These are phyloP conservation scores for Bombus huntii DNA, from an alignment of 1,140 invertebrate genomes.

Conservation along the genomic window DNA sequence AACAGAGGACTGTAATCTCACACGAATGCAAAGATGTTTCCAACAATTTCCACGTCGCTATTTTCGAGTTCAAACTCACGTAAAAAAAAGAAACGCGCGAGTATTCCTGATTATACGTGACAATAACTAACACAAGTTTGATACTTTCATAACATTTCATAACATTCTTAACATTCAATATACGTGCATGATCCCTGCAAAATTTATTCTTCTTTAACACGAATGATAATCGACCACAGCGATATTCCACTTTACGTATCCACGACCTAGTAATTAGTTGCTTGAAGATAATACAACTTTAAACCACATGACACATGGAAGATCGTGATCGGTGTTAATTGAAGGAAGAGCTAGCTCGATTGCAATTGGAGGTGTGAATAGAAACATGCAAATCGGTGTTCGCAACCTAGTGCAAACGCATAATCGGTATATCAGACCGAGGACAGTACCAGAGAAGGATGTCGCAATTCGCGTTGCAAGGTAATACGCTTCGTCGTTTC, in stretches of 20 bases:
- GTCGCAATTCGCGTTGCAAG: slow-evolving; percentile 65
- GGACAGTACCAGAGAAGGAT: slow-evolving; percentile 52
- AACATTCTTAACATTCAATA: too few species aligned
- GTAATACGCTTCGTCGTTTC: slow-evolving; percentile 41
- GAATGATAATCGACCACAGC: too few species aligned
- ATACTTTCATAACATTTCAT: too few species aligned
- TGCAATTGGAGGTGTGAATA: neutral
- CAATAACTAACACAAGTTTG: too few species aligned
- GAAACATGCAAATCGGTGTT: slow-evolving; percentile 1
- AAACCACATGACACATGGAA: neutral
- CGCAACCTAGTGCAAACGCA: neutral
- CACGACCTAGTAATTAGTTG: neutral
- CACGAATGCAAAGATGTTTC: too few species aligned
- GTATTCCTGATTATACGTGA: too few species aligned
- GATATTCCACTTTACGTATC: too few species aligned
- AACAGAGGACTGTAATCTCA: neutral
- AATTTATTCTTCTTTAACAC: too few species aligned
- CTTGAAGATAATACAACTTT: neutral
- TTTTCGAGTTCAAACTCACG: neutral
- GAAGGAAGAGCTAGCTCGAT: neutral
- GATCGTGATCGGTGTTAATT: neutral
- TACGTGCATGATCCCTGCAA: too few species aligned
- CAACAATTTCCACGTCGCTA: neutral
- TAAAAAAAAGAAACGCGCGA: too few species aligned
- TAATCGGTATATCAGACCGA: slow-evolving; percentile 70